A percentile compares a stretch with the other conserved stretches of the same genome.
Conservation (phyloP, 2,797 vertebrate genomes). For the Danionella dracula region DNA sequence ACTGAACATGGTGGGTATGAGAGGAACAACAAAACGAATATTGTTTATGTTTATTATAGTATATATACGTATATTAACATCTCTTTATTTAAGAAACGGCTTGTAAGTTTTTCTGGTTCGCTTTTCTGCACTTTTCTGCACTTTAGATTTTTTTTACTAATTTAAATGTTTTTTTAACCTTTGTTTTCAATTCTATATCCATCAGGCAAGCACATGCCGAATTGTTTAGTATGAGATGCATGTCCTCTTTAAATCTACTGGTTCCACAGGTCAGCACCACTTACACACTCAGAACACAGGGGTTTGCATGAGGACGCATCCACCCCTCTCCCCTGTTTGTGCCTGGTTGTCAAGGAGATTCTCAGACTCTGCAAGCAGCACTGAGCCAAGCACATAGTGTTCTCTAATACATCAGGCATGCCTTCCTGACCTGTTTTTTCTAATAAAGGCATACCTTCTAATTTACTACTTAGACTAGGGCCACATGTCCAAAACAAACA, state of each 20-base stretch:
- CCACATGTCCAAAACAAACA: too few species aligned
- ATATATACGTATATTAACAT: too few species aligned
- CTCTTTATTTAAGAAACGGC: too few species aligned
- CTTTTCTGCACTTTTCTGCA: too few species aligned
- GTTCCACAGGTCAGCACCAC: constrained; percentile 3
- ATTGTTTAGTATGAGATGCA: not conserved
- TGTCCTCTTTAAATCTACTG: not conserved
- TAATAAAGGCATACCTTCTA: not conserved
- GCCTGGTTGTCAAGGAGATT: constrained; percentile 51
- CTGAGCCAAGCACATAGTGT: constrained; percentile 23
- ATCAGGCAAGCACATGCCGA: not conserved
- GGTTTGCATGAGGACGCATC: constrained; percentile 25
- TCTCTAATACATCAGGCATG: not conserved
- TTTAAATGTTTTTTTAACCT: too few species aligned
- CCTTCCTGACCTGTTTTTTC: not conserved
- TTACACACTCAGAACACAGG: not conserved
- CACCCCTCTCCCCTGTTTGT: constrained; percentile 29
- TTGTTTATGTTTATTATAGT: too few species aligned
- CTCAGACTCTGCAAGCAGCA: constrained; percentile 22
- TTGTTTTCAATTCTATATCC: too few species aligned
- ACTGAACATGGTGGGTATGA: too few species aligned
- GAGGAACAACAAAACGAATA: too few species aligned
- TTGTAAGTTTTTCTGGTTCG: too few species aligned
- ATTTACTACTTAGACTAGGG: too few species aligned
- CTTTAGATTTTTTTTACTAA: too few species aligned